These are phyloP conservation scores for Rhaphigaster nebulosa DNA, from an alignment of 2,888 invertebrate genomes.

Conservation along the genomic window DNA sequence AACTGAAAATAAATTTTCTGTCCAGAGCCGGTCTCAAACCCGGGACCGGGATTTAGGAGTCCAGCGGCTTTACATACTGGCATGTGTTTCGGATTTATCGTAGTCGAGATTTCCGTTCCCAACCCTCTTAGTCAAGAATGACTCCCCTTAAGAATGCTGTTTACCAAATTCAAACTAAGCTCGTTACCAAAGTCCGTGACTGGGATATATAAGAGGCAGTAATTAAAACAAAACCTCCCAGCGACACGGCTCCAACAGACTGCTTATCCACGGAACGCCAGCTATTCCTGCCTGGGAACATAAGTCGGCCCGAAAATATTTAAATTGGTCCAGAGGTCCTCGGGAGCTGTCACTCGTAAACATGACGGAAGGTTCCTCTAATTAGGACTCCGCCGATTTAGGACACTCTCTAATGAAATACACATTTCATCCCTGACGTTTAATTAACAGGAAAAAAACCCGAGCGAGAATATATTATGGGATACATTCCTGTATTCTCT, in stretches of 20 bases:
- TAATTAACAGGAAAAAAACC: constrained; percentile 26
- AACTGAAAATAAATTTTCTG: too few species aligned
- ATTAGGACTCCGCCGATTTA: constrained; percentile 45
- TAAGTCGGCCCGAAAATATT: constrained; percentile 46
- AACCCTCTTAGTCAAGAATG: background rate
- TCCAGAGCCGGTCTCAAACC: too few species aligned
- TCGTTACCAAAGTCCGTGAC: constrained; percentile 14
- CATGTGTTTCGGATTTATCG: background rate
- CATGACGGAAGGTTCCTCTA: constrained; percentile 46
- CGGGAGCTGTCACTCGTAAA: constrained; percentile 41
- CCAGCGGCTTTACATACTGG: too few species aligned
- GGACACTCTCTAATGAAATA: constrained; percentile 45
- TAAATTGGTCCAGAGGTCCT: constrained; percentile 23
- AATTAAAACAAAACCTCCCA: constrained; percentile 12
- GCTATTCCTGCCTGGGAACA: background rate
- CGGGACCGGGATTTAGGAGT: too few species aligned
- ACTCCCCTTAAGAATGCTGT: constrained; percentile 15
- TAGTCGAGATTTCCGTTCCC: background rate
- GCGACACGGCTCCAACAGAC: background rate
- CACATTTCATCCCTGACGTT: constrained; percentile 53
- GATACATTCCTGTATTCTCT: constrained; percentile 40
- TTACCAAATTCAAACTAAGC: constrained; percentile 5
- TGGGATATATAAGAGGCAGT: background rate
- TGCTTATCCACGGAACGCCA: constrained; percentile 24
- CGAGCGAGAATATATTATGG: background rate